phyloP scores from a whole-genome alignment of 92 coral and sea anemone species.

The Chrysogorgia sp. region DNA sequence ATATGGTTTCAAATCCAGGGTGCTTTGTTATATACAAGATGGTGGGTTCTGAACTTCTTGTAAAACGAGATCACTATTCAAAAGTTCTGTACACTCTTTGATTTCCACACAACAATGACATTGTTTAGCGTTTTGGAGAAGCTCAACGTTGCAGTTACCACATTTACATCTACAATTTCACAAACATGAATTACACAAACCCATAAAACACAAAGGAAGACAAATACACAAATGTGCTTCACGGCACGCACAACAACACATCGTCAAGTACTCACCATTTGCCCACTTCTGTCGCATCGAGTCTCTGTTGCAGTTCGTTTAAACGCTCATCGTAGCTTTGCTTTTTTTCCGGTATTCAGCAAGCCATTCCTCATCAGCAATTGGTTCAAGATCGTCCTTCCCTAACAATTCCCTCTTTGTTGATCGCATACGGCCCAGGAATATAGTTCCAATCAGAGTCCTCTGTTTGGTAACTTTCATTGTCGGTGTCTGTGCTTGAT shows the following conservation, averaged over 20 bases:
- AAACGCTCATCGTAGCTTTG: too few species aligned
- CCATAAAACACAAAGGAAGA: not conserved
- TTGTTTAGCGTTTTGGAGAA: not conserved
- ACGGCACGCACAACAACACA: too few species aligned
- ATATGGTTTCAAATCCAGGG: slow-evolving; percentile 1
- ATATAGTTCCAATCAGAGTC: too few species aligned
- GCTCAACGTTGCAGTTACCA: too few species aligned
- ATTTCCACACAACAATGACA: not conserved
- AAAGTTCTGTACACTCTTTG: not conserved
- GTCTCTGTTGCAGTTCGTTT: slow-evolving; percentile 25
- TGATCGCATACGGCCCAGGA: too few species aligned
- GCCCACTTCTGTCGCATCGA: slow-evolving; percentile 3
- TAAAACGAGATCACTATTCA: not conserved
- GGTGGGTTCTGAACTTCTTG: slow-evolving; percentile 6
- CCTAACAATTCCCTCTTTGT: too few species aligned
- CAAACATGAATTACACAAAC: not conserved
- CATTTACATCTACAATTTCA: not conserved
- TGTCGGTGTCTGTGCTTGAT: too few species aligned
- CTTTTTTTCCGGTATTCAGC: too few species aligned
- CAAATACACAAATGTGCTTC: not conserved
- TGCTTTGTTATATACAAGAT: slow-evolving; percentile 10
- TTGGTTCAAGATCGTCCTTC: too few species aligned
- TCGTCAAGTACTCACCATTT: too few species aligned
- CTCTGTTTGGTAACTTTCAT: too few species aligned
- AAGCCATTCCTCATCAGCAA: too few species aligned